A percentile compares a stretch with the other conserved stretches of the same genome.
Conservation (phyloP, 2,888 invertebrate genomes). For the Noctua janthina region DNA sequence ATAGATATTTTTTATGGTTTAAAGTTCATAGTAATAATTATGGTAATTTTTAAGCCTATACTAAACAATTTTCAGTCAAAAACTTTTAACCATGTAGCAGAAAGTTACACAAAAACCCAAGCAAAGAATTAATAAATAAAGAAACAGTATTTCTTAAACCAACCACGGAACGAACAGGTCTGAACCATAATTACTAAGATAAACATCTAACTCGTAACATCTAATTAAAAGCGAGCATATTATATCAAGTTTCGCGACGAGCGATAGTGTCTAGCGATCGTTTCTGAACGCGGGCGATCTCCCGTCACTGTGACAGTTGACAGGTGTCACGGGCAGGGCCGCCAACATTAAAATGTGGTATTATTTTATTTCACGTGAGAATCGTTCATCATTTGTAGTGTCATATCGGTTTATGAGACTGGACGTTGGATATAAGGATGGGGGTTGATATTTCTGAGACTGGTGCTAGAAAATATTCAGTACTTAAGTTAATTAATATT, state of each 20-base stretch:
- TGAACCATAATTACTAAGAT: slow-evolving; percentile 63
- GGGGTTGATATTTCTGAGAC: slow-evolving; percentile 12
- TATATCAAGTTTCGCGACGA: slow-evolving; percentile 87
- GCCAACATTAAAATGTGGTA: slow-evolving; percentile 68
- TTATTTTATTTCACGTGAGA: slow-evolving; percentile 68
- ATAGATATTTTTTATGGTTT: background rate
- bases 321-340: slow-evolving; percentile 85
- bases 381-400: slow-evolving; percentile 66
- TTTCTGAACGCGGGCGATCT: slow-evolving; percentile 84
- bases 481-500: background rate
- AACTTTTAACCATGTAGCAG: background rate
- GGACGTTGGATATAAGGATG: slow-evolving; percentile 46
- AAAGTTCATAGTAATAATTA: background rate
- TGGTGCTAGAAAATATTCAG: slow-evolving; percentile 5
- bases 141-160: slow-evolving; percentile 24
- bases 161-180: slow-evolving; percentile 45
- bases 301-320: slow-evolving; percentile 85
- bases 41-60: background rate
- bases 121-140: slow-evolving; percentile 9
- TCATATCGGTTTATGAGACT: slow-evolving; percentile 57
- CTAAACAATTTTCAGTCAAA: background rate
- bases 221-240: slow-evolving; percentile 81
- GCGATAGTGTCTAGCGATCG: slow-evolving; percentile 81
- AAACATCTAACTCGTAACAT: slow-evolving; percentile 69
- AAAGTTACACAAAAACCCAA: background rate